A percentile compares a stretch with the other conserved stretches of the same genome.
phyloP scores from a whole-genome alignment of 2,113 vertebrate species.

The Apodemus sylvaticus region DNA sequence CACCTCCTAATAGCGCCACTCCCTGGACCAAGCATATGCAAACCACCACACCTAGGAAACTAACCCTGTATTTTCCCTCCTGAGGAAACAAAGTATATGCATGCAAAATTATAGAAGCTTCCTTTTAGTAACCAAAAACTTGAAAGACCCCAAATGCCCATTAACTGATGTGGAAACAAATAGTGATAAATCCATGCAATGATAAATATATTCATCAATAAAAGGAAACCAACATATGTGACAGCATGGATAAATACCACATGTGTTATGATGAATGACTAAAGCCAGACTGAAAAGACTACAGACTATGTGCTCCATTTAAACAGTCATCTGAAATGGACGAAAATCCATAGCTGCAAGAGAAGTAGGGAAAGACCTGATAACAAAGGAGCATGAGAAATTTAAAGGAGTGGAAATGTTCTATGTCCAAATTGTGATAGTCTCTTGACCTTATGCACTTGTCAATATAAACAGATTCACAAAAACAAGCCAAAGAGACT shows the following conservation, averaged over 20 bases:
- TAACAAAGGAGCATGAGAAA: not conserved
- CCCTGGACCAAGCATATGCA: too few relatives aligned
- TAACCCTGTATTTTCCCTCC: not conserved
- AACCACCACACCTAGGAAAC: not conserved
- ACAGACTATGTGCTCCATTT: not conserved
- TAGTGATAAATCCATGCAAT: not conserved
- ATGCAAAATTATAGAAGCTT: not conserved
- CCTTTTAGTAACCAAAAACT: constrained; percentile 6
- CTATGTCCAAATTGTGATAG: not conserved
- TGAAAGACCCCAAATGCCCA: not conserved
- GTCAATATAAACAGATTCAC: not conserved
- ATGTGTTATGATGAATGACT: not conserved
- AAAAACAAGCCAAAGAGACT: not conserved
- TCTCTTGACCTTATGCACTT: not conserved
- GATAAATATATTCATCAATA: not conserved
- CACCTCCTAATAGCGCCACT: too few relatives aligned
- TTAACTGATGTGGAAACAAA: not conserved
- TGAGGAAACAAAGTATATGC: not conserved
- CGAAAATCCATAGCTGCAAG: not conserved
- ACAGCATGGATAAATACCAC: not conserved
- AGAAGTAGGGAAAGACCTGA: too few relatives aligned
- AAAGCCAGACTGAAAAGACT: not conserved
- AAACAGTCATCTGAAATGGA: not conserved
- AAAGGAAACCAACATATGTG: not conserved
- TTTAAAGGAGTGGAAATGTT: not conserved